A percentile compares a stretch with the other conserved stretches of the same genome.
phyloP scores from a whole-genome alignment of 2,888 invertebrate species.

The Geotrupes spiniger region DNA sequence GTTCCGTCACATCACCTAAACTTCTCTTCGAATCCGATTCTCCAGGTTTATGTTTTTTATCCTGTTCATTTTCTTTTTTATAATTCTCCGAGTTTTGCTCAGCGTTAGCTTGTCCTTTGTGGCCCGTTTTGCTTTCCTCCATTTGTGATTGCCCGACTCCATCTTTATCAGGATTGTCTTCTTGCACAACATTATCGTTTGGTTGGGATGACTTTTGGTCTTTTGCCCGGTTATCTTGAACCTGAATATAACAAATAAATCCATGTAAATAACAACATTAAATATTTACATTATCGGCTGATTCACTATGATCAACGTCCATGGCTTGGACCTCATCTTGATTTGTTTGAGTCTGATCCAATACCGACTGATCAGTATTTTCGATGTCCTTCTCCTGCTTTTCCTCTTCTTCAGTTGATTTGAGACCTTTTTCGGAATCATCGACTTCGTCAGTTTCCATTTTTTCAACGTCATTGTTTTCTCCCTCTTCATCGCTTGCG shows the following conservation, averaged over 20 bases:
- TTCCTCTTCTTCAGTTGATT: conserved; percentile 41
- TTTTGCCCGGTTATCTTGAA: conserved; percentile 46
- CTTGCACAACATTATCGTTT: conserved; percentile 55
- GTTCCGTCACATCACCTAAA: conserved; percentile 60
- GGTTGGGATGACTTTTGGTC: conserved; percentile 44
- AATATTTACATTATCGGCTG: conserved; percentile 53
- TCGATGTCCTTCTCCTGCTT: conserved; percentile 34
- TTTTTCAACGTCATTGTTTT: conserved; percentile 39
- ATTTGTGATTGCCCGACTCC: conserved; percentile 74
- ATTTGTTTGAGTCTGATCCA: conserved; percentile 36
- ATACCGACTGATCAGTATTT: conserved; percentile 26
- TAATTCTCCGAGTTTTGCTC: conserved; percentile 41
- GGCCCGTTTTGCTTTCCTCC: conserved; percentile 68
- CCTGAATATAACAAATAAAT: conserved; percentile 42
- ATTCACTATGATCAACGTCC: conserved; percentile 48
- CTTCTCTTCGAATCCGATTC: conserved; percentile 71
- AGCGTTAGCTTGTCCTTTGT: conserved; percentile 56
- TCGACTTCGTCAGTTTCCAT: conserved; percentile 47
- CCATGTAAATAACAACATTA: too few species aligned
- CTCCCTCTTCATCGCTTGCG: conserved; percentile 43
- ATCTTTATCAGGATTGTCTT: conserved; percentile 62
- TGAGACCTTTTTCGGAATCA: conserved; percentile 47
- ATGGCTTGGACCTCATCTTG: conserved; percentile 40
- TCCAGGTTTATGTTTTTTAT: conserved; percentile 68
- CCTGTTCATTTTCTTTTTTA: conserved; percentile 41